Evolutionary conservation across 2,113 vertebrate genomes (phyloP), one percentile per base, ranked within the genome.

Genomic region (Sander lucioperca): DNA sequence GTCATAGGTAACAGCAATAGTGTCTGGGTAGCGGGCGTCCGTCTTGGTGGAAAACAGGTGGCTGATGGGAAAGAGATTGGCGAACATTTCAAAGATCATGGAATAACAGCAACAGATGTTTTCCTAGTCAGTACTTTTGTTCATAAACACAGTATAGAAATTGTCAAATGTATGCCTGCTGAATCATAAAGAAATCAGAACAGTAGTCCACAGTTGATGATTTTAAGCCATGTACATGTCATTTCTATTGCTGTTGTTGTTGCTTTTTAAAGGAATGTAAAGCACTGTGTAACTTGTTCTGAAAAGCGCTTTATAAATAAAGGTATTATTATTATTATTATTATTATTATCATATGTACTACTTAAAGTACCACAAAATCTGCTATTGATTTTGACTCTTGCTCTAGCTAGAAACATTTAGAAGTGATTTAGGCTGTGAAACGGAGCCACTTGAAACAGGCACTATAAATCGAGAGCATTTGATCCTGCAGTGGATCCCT

Each of bases 1-100:
- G 90, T 99, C 98, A 81, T 97, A 99, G 50, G 96, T 97, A 86
- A 99, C 91, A 5, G 97, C 97, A 47, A 97, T 95, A 0, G 96
- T 94, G 79, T 98, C 98, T 18, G 98, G 98, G 91, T 97, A 98
- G 70, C 91, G 96, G 2, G 91, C 94, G 74, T 96, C 96, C 2
- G 86, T 85, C 57, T 89, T 88, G 73, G 91, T 93, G 67, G 93
- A 94, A 91, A 97, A 97, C 14, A 97, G 94, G 69, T 95, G 96
- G 91, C 97, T 98, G 93, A 64, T 54, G 67, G 69, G 68, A 72
- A 36, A 82, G 70, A 72, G 25, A 39, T 51, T 54, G 23, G 30
- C 9, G 58, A 6, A 61, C 23, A 56, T 36, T 70, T 27, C 45
- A 36, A 47, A 75, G 51, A 61, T 7, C 1, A 7, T 10, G 47